phyloP scores from a whole-genome alignment of 2,888 invertebrate species.

The Calephelis perditalis region DNA sequence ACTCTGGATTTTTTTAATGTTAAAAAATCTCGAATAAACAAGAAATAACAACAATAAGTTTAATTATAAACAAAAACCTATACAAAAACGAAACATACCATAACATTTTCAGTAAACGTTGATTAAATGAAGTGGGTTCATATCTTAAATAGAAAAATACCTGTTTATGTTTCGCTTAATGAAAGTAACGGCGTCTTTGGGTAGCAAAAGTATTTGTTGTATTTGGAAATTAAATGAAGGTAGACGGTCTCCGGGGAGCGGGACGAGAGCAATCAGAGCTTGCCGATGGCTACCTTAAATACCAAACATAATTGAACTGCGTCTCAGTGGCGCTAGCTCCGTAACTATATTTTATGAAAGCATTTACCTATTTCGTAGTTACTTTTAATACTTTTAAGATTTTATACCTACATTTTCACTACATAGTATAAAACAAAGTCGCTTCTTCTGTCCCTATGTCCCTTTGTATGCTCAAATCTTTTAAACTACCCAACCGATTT shows the following conservation, averaged over 20 bases:
- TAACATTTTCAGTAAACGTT: too few relatives aligned
- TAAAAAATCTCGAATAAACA: too few relatives aligned
- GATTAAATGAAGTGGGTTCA: conserved; percentile 17
- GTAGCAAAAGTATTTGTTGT: conserved; percentile 64
- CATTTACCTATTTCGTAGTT: conserved; percentile 58
- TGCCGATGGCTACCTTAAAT: conserved; percentile 71
- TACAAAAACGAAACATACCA: too few relatives aligned
- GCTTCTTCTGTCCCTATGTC: too few relatives aligned
- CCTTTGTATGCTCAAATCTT: too few relatives aligned
- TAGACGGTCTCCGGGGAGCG: conserved; percentile 53
- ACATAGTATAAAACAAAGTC: too few relatives aligned
- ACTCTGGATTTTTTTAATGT: too few relatives aligned
- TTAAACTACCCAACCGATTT: too few relatives aligned
- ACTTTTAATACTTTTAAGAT: conserved; percentile 45
- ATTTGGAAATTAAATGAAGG: conserved; percentile 71
- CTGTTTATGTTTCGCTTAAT: conserved; percentile 31
- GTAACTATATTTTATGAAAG: conserved; percentile 67
- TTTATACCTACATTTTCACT: too few relatives aligned
- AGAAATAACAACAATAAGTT: too few relatives aligned
- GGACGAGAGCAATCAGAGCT: conserved; percentile 66
- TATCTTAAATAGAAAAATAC: conserved; percentile 19
- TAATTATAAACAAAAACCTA: too few relatives aligned
- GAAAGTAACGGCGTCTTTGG: conserved; percentile 34
- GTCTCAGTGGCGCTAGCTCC: conserved; percentile 52
- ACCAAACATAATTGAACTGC: conserved; percentile 76